phyloP scores from a whole-genome alignment of 64 coral and sea anemone species.

The Dendrophyllia cribrosa region DNA sequence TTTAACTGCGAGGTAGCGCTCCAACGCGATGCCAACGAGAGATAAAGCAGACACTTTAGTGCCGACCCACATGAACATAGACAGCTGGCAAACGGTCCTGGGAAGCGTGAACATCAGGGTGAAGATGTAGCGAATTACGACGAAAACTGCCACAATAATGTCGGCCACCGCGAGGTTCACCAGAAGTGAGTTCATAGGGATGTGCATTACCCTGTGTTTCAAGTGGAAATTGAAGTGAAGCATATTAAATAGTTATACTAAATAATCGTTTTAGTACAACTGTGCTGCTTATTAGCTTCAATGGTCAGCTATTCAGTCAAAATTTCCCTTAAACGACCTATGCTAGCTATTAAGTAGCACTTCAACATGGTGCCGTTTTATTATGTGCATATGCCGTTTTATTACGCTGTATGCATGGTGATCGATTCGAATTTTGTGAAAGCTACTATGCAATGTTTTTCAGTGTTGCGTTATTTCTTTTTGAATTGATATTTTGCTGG shows the following conservation, averaged over 20 bases:
- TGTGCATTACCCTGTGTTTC: not conserved
- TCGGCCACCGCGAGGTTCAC: not conserved
- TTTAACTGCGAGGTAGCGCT: slow-evolving; percentile 34
- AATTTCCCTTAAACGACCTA: no score
- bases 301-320: no score
- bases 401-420: no score
- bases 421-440: no score
- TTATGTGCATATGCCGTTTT: no score
- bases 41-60: slow-evolving; percentile 11
- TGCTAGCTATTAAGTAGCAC: no score
- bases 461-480: no score
- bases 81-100: slow-evolving; percentile 24
- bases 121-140: slow-evolving; percentile 20
- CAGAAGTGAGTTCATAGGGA: not conserved
- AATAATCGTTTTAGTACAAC: not conserved
- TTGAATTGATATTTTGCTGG: no score
- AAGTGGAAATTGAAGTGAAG: not conserved
- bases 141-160: not conserved
- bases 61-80: slow-evolving; percentile 48
- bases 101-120: slow-evolving; percentile 9
- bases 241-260: no score
- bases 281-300: no score
- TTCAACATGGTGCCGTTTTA: no score
- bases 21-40: slow-evolving; percentile 30
- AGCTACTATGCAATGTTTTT: no score